These are phyloP conservation scores for Enteromius fasciolatus DNA, from an alignment of 2,797 vertebrate genomes.

Conservation along the genomic window DNA sequence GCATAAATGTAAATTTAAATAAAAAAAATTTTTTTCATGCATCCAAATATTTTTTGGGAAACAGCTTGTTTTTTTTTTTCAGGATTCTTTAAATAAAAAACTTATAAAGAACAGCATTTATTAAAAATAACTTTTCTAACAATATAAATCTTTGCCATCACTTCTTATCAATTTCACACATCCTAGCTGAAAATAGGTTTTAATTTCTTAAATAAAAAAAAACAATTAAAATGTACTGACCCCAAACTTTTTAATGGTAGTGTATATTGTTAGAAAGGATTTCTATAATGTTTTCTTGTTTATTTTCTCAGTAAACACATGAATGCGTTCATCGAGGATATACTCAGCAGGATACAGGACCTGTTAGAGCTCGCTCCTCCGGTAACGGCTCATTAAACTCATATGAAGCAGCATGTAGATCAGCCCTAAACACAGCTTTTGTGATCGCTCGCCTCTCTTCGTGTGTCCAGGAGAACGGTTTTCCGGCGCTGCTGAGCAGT, in stretches of 20 bases:
- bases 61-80: no score
- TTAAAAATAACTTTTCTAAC: no score
- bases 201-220: no score
- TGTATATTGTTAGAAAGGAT: no score
- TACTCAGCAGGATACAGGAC: conserved; percentile 95
- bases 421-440: background rate
- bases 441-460: background rate
- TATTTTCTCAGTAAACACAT: conserved; percentile 90
- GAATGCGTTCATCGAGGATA: conserved; percentile 94
- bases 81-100: no score
- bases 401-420: background rate
- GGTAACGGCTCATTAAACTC: conserved; percentile 76
- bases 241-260: no score
- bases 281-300: background rate
- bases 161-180: no score
- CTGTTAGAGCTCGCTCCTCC: conserved; percentile 91
- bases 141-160: no score
- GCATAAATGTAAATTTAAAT: background rate
- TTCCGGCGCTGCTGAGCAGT: conserved; percentile 88
- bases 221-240: no score
- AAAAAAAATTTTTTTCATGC: background rate
- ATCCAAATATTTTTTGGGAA: no score
- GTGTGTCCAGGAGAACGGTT: conserved; percentile 88
- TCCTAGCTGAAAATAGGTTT: no score
- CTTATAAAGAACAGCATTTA: no score